These are phyloP conservation scores for Geodia barretti DNA, from an alignment of 37 sponge, comb jelly and placozoan species.

Conservation along the genomic window DNA sequence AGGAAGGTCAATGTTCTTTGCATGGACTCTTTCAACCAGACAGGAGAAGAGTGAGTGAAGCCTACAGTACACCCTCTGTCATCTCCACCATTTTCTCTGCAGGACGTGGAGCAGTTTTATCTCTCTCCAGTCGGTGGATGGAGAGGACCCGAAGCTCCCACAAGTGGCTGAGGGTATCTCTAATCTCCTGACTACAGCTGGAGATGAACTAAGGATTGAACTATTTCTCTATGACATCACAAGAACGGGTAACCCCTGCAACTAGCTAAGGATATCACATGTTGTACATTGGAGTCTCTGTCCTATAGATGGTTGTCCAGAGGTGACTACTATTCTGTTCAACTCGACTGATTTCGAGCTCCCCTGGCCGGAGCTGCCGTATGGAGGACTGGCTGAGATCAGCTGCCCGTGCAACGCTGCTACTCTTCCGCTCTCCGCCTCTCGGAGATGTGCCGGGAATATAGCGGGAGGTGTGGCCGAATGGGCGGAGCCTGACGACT, in stretches of 20 bases:
- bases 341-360: slow-evolving; percentile 6
- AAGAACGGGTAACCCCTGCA: not conserved
- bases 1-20: not conserved
- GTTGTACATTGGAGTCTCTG: too few species aligned
- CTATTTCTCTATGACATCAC: not conserved
- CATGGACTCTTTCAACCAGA: not conserved
- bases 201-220: not conserved
- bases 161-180: not conserved
- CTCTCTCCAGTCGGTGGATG: not conserved
- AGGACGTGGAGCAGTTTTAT: not conserved
- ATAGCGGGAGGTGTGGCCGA: slow-evolving; percentile 23
- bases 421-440: not conserved
- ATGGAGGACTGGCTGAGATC: slow-evolving; percentile 6
- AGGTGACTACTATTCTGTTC: slow-evolving; percentile 3
- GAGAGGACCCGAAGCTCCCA: not conserved
- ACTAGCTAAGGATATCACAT: too few species aligned
- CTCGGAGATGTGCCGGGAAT: slow-evolving; percentile 28
- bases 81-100: not conserved
- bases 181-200: not conserved
- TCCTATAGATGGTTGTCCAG: slow-evolving; percentile 34
- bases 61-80: not conserved
- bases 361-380: slow-evolving; percentile 47
- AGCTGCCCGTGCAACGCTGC: slow-evolving; percentile 50
- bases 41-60: not conserved
- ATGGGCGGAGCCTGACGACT: slow-evolving; percentile 24